Evolutionary conservation across 2,797 vertebrate species (phyloP), one percentile per base, ranked within the genome.

Genomic region (Tangara arthus): DNA sequence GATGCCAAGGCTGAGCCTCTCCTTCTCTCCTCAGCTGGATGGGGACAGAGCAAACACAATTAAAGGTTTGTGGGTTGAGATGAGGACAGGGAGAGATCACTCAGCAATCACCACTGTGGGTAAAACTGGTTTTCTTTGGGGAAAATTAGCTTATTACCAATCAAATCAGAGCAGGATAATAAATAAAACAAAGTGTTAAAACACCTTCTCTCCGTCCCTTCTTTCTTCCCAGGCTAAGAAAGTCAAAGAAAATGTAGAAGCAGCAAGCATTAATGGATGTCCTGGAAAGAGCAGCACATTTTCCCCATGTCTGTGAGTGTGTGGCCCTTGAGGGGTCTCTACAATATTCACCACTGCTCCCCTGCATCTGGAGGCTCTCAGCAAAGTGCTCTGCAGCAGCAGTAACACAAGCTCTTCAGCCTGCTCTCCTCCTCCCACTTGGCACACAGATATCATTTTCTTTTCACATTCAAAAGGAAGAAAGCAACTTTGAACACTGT

Each of bases 341-440:
- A 7, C 4, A 5, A 5, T 0, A 30, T 3, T 2, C 79, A 65
- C 3, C 4, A 2, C 7, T 41, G 52, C 55, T 55, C 1, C 11
- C 4, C 44, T 87, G 41, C 69, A 71, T 26, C 60, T 73, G 44
- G 41, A 87, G 42, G 8, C 44, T 72, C 41, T 84, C 14, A 15
- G 4, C 37, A 66, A 76, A 79, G 47, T 5, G 35, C 53, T 80
- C 66, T 26, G 8, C 52, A 71, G 52, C 41, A 72, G 41, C 28
- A 69, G 27, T 1, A 32, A 6, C 6, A 11, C 27, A 83, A 8
- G 7, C 57, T 55, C n/a, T 82, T 20, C 75, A 91, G 50, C 42
- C 80, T 75, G 30, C 24, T n/a, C 82, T 64, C 50, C 84, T 47
- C 5, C 24, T 14, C 32, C 24, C 5, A 1, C 76, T 50, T 16